Evolutionary conservation across 2,113 vertebrate species (phyloP), one percentile per base, ranked within the genome.

Genomic region (Hymenochirus boettgeri): DNA sequence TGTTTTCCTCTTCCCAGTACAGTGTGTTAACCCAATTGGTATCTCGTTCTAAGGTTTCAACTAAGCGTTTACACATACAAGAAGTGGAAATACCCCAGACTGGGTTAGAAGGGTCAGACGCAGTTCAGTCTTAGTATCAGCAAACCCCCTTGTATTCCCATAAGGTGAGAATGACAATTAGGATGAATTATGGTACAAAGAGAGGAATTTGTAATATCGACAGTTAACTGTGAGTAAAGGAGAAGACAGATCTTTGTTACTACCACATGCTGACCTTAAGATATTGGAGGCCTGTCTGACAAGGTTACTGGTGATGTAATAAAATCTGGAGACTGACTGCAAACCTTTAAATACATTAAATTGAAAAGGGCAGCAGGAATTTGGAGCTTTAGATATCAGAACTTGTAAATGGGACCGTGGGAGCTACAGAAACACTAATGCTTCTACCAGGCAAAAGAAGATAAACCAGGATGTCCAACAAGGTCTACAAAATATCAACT

Each of bases 221-320:
- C 61, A 29, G 11, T 22, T 8, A 18, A 19, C 35, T 29, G 15
- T 18, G 22, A 46, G 29, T 48, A 3, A 48, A 19, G 9, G 18
- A 22, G 46, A 5, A 22, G 21, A 22, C 10, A n/a, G 25, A 25
- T 35, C 29, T 21, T 27, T 42, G 24, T 54, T 54, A 54, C 24
- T 12, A 17, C 12, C 35, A 9, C 22, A 5, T 19, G 4, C 12
- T 46, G 62, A 64, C 35, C 51, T 52, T 17, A 15, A 9, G 33
- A 45, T 42, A n/a, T 29, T 27, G 24, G 61, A n/a, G 17, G 61
- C 51, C 47, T 50, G 46, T 51, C 27, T 51, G 24, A 7, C 27
- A 29, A 24, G 12, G 29, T 6, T 54, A 55, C 17, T 5, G 54
- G 51, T 54, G 51, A 54, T 17, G 51, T 64, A 35, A 45, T 55